phyloP scores from a whole-genome alignment of 2,113 vertebrate genomes.

The Ailurus styani region DNA sequence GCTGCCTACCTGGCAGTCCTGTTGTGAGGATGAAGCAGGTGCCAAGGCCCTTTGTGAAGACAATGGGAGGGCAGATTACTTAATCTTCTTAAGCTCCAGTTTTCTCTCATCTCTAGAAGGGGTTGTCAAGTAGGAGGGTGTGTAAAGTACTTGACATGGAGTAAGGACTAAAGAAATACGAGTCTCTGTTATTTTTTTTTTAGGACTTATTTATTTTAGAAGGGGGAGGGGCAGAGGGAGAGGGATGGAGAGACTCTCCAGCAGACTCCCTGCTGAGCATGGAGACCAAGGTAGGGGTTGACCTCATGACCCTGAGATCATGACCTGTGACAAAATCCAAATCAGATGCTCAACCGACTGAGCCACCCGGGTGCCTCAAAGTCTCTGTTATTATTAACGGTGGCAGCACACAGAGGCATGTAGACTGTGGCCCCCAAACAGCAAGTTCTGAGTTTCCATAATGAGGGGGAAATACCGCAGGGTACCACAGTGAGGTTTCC shows the following conservation, averaged over 20 bases:
- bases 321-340: neutral
- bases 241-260: neutral
- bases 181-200: neutral
- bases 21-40: neutral
- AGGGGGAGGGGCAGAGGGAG: neutral
- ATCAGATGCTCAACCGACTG: neutral
- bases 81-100: neutral
- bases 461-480: neutral
- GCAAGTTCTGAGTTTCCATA: neutral
- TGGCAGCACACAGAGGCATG: neutral
- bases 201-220: neutral
- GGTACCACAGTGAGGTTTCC: neutral
- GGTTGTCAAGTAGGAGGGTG: neutral
- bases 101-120: neutral
- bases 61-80: neutral
- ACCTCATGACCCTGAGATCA: neutral
- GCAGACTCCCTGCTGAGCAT: neutral
- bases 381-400: accelerated
- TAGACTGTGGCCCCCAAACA: neutral
- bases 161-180: neutral
- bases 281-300: neutral
- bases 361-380: neutral
- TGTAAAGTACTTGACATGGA: neutral
- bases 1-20: neutral
- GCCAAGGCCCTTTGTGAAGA: neutral